Conservation (phyloP, 2,797 vertebrate species). For the Lepidocolaptes lacrymiger region DNA sequence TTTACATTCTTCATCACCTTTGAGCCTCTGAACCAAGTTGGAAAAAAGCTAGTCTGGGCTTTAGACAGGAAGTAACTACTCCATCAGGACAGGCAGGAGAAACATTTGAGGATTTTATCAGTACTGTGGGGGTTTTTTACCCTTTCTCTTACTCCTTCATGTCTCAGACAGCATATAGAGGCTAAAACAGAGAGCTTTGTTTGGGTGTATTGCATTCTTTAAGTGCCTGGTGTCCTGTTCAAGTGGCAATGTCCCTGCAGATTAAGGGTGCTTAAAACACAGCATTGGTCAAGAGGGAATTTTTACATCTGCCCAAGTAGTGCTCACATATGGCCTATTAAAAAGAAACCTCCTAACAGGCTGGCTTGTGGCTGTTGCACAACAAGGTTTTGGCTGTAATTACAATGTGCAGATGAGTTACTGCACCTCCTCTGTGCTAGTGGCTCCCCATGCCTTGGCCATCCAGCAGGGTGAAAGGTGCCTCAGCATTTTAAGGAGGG, state of each 20-base stretch:
- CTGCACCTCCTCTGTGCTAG: not conserved
- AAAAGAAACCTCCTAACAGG: not conserved
- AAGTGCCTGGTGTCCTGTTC: not conserved
- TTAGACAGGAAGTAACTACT: not conserved
- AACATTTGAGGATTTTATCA: not conserved
- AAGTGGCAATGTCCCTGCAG: not conserved
- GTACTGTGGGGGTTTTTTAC: not conserved
- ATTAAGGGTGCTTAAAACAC: not conserved
- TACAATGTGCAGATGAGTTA: not conserved
- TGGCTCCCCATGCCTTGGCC: not conserved
- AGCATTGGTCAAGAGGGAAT: not conserved
- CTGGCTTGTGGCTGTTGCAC: not conserved
- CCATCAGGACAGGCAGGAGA: not conserved
- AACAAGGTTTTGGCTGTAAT: not conserved
- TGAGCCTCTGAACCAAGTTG: not conserved
- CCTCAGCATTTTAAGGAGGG: not conserved
- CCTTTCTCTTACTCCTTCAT: not conserved
- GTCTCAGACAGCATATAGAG: not conserved
- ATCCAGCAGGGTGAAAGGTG: fast-evolving
- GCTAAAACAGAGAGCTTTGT: not conserved
- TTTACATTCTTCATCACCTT: not conserved
- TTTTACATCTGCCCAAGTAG: not conserved
- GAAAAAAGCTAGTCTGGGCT: not conserved
- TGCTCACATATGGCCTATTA: not conserved
- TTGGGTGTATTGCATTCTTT: not conserved